Percentiles rank a stretch among this genome's conserved stretches.
phyloP scores from a whole-genome alignment of 2,888 invertebrate species.

The Eilema caniola region DNA sequence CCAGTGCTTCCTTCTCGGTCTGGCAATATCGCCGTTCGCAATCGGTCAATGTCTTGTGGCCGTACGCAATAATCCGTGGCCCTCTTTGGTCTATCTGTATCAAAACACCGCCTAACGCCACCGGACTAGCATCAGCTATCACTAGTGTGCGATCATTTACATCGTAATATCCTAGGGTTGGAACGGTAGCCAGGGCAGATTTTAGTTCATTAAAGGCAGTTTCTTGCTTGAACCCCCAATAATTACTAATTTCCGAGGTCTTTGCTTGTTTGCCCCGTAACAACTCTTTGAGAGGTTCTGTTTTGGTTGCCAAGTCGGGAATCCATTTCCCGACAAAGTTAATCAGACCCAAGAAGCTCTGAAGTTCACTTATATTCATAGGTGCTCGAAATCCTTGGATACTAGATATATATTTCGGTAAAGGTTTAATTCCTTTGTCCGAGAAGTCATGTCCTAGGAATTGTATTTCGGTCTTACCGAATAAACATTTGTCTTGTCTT shows the following conservation, averaged over 20 bases:
- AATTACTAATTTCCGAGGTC: not conserved
- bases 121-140: conserved; percentile 46
- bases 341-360: too few species aligned
- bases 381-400: too few species aligned
- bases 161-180: conserved; percentile 47
- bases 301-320: too few species aligned
- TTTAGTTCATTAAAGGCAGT: not conserved
- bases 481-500: too few species aligned
- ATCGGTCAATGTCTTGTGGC: conserved; percentile 42
- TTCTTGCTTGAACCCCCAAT: conserved; percentile 5
- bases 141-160: conserved; percentile 39
- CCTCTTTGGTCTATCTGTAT: conserved; percentile 18
- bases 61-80: conserved; percentile 50
- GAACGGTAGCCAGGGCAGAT: conserved; percentile 15
- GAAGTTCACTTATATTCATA: too few species aligned
- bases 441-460: too few species aligned
- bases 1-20: conserved; percentile 28
- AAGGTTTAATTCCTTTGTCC: too few species aligned
- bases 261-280: too few species aligned
- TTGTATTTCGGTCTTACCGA: too few species aligned
- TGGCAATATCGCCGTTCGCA: conserved; percentile 43
- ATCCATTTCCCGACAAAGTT: too few species aligned
- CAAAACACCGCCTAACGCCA: conserved; percentile 40
- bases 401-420: too few species aligned
- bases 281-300: too few species aligned